A percentile compares a stretch with the other conserved stretches of the same genome.
These are phyloP conservation scores for Apaloderma vittatum DNA, from an alignment of 2,113 vertebrate species.

Conservation along the genomic window DNA sequence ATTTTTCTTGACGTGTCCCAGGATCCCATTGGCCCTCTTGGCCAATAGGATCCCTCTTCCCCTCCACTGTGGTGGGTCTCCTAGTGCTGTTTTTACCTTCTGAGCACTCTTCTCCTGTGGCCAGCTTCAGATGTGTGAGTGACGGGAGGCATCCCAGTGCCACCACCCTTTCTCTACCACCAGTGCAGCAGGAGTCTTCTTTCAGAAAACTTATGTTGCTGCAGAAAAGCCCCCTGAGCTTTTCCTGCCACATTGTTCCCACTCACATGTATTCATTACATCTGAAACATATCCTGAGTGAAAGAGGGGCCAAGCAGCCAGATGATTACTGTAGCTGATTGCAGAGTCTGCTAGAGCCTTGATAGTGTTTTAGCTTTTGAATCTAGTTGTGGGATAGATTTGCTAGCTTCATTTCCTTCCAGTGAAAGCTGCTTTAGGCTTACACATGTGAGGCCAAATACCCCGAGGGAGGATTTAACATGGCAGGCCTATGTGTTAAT, in stretches of 20 bases:
- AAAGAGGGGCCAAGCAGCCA: not conserved
- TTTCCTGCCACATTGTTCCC: not conserved
- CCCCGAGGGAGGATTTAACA: not conserved
- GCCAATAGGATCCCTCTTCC: not conserved
- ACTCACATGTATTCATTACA: not conserved
- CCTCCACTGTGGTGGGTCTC: not conserved
- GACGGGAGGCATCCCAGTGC: not conserved
- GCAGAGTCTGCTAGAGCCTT: not conserved
- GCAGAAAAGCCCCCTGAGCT: not conserved
- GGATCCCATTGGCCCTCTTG: no score
- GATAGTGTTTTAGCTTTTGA: not conserved
- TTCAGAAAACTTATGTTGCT: not conserved
- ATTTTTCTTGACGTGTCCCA: no score
- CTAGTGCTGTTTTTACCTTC: not conserved
- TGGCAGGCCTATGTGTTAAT: constrained; percentile 1
- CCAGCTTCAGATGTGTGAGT: not conserved
- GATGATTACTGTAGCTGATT: not conserved
- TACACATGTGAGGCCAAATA: not conserved
- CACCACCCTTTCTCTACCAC: not conserved
- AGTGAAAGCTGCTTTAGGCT: constrained; percentile 55
- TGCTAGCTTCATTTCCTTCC: constrained; percentile 29
- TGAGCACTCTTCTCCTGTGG: not conserved
- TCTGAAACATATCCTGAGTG: not conserved
- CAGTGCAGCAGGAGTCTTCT: not conserved
- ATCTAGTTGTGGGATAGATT: not conserved